Percentiles rank a stretch among this genome's conserved stretches.
These are phyloP conservation scores for Pomacea maculata DNA, from an alignment of 1,140 invertebrate species.

Conservation along the genomic window DNA sequence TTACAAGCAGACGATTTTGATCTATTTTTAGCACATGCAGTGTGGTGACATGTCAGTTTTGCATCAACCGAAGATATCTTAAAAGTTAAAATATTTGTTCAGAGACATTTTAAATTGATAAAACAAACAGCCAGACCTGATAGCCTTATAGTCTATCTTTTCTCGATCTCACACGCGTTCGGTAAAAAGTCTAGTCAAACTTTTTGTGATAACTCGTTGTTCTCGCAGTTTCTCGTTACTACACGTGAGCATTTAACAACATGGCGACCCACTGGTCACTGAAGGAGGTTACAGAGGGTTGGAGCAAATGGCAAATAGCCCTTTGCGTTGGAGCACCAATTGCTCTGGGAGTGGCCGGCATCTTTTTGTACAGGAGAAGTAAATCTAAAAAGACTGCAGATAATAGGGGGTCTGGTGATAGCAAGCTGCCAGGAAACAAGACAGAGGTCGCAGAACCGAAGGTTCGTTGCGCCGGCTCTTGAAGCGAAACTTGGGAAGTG, in stretches of 20 bases:
- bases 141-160: too few species aligned
- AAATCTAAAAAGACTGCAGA: constrained; percentile 23
- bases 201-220: neutral
- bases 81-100: too few species aligned
- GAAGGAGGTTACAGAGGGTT: constrained; percentile 40
- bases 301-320: constrained; percentile 79
- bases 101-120: too few species aligned
- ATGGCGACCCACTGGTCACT: constrained; percentile 42
- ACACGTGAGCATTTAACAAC: constrained; percentile 28
- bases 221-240: constrained; percentile 15
- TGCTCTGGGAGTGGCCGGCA: constrained; percentile 78
- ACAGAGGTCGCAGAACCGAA: constrained; percentile 20
- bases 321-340: constrained; percentile 82
- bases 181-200: neutral
- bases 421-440: neutral
- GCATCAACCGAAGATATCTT: too few species aligned
- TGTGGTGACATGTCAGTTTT: too few species aligned
- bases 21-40: too few species aligned
- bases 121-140: too few species aligned
- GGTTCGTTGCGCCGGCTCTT: constrained; percentile 3
- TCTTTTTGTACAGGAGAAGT: constrained; percentile 77
- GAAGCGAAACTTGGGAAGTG: constrained; percentile 4
- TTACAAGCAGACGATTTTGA: too few species aligned
- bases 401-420: constrained; percentile 22
- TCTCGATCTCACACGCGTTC: too few species aligned